Conservation (phyloP, 2,888 invertebrate species). For the Tenthredo distinguenda region DNA sequence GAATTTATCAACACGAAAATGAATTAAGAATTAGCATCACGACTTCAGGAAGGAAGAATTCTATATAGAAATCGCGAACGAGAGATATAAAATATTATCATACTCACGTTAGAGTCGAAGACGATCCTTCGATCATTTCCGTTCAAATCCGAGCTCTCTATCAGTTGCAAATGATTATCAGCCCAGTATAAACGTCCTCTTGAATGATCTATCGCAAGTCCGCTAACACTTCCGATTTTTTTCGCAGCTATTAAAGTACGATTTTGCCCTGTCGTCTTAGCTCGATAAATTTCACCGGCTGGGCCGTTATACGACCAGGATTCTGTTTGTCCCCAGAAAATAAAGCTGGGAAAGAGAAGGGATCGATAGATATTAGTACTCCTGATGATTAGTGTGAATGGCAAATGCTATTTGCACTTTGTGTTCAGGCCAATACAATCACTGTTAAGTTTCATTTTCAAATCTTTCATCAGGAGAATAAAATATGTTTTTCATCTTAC, state of each 20-base stretch:
- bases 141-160: conserved; percentile 76
- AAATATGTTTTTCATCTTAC: conserved; percentile 74
- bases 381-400: background rate
- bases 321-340: conserved; percentile 75
- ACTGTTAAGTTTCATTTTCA: background rate
- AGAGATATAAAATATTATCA: background rate
- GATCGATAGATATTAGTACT: background rate
- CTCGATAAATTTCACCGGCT: conserved; percentile 69
- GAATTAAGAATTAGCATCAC: background rate
- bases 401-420: background rate
- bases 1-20: too few relatives aligned
- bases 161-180: conserved; percentile 82
- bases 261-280: conserved; percentile 80
- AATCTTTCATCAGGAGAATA: background rate
- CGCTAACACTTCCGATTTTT: conserved; percentile 80
- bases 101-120: conserved; percentile 12
- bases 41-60: background rate
- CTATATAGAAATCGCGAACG: background rate
- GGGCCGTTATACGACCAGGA: conserved; percentile 62
- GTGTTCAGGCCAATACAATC: background rate
- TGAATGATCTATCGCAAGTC: conserved; percentile 81
- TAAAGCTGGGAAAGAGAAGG: conserved; percentile 63
- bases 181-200: conserved; percentile 87
- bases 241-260: conserved; percentile 75
- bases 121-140: conserved; percentile 57